Base-by-base conservation (phyloP, 2,797 vertebrate species). In the Mormyrops boulengeri region DNA sequence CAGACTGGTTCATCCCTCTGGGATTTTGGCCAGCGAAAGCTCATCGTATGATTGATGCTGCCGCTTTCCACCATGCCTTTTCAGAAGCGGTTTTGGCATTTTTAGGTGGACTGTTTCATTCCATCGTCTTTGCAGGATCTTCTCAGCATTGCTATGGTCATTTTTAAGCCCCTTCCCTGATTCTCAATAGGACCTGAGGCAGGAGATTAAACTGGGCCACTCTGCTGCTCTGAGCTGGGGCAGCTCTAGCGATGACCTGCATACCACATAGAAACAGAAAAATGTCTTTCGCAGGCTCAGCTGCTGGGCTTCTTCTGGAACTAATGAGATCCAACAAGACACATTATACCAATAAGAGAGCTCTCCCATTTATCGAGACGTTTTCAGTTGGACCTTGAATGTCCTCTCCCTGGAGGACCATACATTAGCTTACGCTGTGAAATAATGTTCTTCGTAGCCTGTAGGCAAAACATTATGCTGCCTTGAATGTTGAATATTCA, bases 371-470 rank as follows among this genome's bases (percentile, higher is more conserved):
- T 80, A 44, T 44, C 38, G 41, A 80, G 73, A 80, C 5, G 6
- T 80, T 80, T 80, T 80, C 73, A n/a, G 38, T 44, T 80, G 73
- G 73, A 41, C 73, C 73, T 80, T 80, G 73, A 80, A 80, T 44
- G 41, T 80, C 41, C 38, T 80, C 38, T 44, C 41, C 73, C 73
- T 44, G 41, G 14, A 80, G 73, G 73, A 44, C 38, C 38, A 19
- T 80, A n/a, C 34, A n/a, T 80, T 80, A 41, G 73, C 17, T 80
- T 80, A 44, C 4, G 14, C 73, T 44, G 8, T 44, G 73, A 80
- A 80, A 44, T 80, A 44, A 44, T 80, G 73, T 80, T 80, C 66
- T 73, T 73, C 17, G 30, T 73, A 73, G 30, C 30, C 30, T 73
- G 66, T 73, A 73, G 66, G 66, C 30, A 14, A 73, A 73, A 73